phyloP scores from a whole-genome alignment of 2,113 vertebrate genomes.

The Herpetotheres cachinnans region DNA sequence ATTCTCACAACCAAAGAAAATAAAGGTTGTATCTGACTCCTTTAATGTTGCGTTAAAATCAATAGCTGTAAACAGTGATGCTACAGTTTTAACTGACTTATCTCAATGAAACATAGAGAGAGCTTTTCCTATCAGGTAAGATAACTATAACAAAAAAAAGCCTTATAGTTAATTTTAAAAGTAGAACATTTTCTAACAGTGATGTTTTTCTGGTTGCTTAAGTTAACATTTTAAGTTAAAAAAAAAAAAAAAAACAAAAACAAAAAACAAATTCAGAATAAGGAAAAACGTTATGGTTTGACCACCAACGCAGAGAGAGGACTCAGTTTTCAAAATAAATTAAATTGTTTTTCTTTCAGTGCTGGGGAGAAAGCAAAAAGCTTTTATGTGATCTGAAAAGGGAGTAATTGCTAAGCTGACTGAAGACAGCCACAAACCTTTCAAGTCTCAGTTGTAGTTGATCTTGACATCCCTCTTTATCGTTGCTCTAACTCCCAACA shows the following conservation, averaged over 20 bases:
- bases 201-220: neutral
- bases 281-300: neutral
- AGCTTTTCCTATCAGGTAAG: conserved; percentile 9
- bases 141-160: neutral
- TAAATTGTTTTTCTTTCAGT: conserved; percentile 1
- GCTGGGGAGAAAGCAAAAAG: neutral
- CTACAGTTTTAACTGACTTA: conserved; percentile 51
- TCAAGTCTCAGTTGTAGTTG: neutral
- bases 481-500: neutral
- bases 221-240: neutral
- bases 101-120: conserved; percentile 36
- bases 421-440: conserved; percentile 17
- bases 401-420: conserved; percentile 19
- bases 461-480: conserved; percentile 4
- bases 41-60: conserved; percentile 68
- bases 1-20: conserved; percentile 68
- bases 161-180: neutral
- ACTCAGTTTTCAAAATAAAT: conserved; percentile 43
- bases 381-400: neutral
- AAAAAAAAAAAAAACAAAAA: neutral
- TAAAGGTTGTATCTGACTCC: conserved; percentile 46
- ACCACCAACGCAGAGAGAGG: neutral
- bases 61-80: conserved; percentile 61
- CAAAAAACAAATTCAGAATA: neutral
- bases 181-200: neutral